Base-by-base conservation (phyloP, 1,140 invertebrate genomes). In the Uloborus diversus region DNA sequence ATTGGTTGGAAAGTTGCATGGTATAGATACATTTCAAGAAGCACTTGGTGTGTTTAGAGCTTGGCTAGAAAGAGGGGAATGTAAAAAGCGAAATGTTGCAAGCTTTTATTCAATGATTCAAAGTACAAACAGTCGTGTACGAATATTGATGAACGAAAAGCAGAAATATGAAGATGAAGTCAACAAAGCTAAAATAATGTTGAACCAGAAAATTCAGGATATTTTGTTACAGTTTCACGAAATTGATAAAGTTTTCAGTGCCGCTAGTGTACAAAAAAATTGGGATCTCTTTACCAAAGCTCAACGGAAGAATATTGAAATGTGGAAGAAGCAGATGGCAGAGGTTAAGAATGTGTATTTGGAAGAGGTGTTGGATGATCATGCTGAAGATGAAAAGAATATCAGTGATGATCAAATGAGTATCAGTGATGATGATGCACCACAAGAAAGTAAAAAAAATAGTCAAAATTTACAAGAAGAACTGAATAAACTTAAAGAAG, bases 231-330 rank as follows among this genome's bases (percentile, higher is more conserved):
- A 96, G 90, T 95, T 94, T 96, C 92, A 92, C 93, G 94, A 97
- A 92, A 96, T 98, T 90, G 95, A 96, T 92, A 93, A 94, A 90
- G 94, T 98, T 88, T 97, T 98, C 90, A 90, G 90, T 86, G 93
- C 94, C 84, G 94, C 96, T 85, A 94, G 92, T 88, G 96, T 97
- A 90, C 96, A 98, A 92, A 96, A 96, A 89, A 95, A 95, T 88
- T 98, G 96, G 96, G n/a, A n/a, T n/a, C n/a, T n/a, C n/a, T n/a
- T n/a, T n/a, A n/a, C n/a, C n/a, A n/a, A n/a, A n/a, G n/a, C n/a
- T n/a, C n/a, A n/a, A n/a, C n/a, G n/a, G n/a, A n/a, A n/a, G n/a
- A n/a, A n/a, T n/a, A n/a, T n/a, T n/a, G n/a, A n/a, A n/a, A n/a
- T n/a, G n/a, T n/a, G n/a, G n/a, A n/a, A n/a, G n/a, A n/a, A n/a